Conservation (phyloP, 1,140 invertebrate genomes). For the Ceratosolen solmsi region DNA sequence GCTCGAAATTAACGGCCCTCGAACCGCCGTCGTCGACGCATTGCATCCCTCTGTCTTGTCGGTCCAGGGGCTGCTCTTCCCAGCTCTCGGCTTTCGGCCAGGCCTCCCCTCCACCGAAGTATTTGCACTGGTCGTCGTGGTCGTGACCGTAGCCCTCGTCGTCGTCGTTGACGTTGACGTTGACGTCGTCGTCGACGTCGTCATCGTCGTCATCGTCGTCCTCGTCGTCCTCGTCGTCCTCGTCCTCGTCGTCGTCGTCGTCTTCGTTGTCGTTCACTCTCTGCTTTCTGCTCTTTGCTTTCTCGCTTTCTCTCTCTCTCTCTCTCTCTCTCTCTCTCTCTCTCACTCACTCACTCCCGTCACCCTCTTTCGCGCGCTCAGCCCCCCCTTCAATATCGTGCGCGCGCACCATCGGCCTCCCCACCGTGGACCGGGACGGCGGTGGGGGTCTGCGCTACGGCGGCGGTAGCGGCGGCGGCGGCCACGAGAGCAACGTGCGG, state of each 20-base stretch:
- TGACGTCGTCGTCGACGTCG: background rate
- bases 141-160: background rate
- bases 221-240: background rate
- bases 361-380: constrained; percentile 41
- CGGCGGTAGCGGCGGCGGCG: constrained; percentile 44
- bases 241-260: background rate
- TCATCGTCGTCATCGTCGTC: background rate
- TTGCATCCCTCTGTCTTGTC: constrained; percentile 33
- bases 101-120: background rate
- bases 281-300: too few species aligned
- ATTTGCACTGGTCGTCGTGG: background rate
- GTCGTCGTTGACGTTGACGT: too few species aligned
- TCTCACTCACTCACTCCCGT: constrained; percentile 22
- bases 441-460: constrained; percentile 42
- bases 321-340: constrained; percentile 50
- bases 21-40: background rate
- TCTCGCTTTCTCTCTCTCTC: constrained; percentile 39
- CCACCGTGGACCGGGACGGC: constrained; percentile 1
- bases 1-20: too few species aligned
- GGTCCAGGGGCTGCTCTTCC: constrained; percentile 50
- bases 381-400: constrained; percentile 22
- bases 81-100: too few species aligned
- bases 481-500: constrained; percentile 52
- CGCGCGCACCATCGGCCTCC: constrained; percentile 26
- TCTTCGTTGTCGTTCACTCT: too few species aligned